Base-by-base conservation (phyloP, 2,797 vertebrate genomes). In the Pipistrellus pipistrellus region DNA sequence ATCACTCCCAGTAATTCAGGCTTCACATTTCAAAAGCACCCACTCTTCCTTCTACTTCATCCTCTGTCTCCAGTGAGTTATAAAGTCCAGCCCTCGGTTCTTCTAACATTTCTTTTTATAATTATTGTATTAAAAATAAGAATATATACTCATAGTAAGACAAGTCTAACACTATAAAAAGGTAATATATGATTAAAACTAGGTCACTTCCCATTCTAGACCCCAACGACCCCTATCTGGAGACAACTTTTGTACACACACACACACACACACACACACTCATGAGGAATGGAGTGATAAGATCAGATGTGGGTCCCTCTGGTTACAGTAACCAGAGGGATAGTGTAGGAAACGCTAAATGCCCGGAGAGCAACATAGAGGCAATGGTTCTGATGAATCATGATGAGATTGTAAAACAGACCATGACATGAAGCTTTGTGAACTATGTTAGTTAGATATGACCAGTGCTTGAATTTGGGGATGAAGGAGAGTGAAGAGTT, bases 111-210 rank as follows among this genome's bases (percentile, higher is more conserved):
- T 92, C 23, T 75, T 66, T 76, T 35, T 35, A 12, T 68, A 75
- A 88, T 88, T 88, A 64, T 21, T 57, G 55, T 75, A 59, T 85
- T 88, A 83, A 14, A 81, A 75, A 35, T 12, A 80, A 55, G 41
- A 92, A 55, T 21, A 69, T 5, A 73, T 12, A 76, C 4, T 32
- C 9, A 57, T 21, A 41, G 35, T 66, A 82, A 87, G 85, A 48
- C 0, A 72, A 72, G 12, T 55, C 62, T 69, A 90, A 76, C 21
- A 51, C 41, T 38, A 32, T 20, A 75, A 76, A 73, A 57, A 83
- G 27, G 88, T 8, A n/a, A 38, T 23, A 75, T 35, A 51, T 57
- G 69, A 44, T 71, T 76, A 73, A 69, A 83, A 87, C 8, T 11
- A 59, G 48, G 73, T 44, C 48, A 30, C 27, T 9, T 85, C 15